Evolutionary conservation across 2,888 invertebrate genomes (phyloP).

Genomic region (Calliscelio sp.): DNA sequence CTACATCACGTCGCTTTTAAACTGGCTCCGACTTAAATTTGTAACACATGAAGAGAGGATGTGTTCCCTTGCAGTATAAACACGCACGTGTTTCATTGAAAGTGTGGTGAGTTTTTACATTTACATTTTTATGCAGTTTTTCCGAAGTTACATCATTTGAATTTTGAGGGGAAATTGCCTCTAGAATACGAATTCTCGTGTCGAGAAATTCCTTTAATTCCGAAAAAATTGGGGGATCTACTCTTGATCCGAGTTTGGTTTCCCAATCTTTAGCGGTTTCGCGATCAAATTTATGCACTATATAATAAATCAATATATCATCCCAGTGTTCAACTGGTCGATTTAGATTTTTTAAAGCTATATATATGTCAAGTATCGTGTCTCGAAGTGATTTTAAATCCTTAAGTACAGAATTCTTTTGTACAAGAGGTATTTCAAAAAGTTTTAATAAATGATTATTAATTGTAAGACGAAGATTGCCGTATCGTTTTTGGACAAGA

Average conservation of each 20-base stretch:
- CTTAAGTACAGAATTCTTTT: not conserved
- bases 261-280: constrained; percentile 13
- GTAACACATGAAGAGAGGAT: not conserved
- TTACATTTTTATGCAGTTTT: not conserved
- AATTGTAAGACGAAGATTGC: not conserved
- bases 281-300: not conserved
- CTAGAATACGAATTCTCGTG: constrained; percentile 9
- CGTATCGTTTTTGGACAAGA: constrained; percentile 11
- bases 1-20: not conserved
- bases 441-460: not conserved
- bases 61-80: not conserved
- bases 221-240: constrained; percentile 1
- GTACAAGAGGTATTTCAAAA: not conserved
- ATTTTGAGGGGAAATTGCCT: not conserved
- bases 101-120: not conserved
- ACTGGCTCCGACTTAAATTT: not conserved
- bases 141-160: not conserved
- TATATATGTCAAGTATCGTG: not conserved
- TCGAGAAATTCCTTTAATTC: constrained; percentile 37
- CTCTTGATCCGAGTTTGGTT: not conserved
- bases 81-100: not conserved
- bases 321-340: constrained; percentile 18
- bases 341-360: not conserved
- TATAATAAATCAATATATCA: constrained; percentile 19
- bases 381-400: constrained; percentile 21